Conservation (phyloP, 30 jellyfish, hydroid and myxozoan genomes). For the Turritopsis dohrnii region DNA sequence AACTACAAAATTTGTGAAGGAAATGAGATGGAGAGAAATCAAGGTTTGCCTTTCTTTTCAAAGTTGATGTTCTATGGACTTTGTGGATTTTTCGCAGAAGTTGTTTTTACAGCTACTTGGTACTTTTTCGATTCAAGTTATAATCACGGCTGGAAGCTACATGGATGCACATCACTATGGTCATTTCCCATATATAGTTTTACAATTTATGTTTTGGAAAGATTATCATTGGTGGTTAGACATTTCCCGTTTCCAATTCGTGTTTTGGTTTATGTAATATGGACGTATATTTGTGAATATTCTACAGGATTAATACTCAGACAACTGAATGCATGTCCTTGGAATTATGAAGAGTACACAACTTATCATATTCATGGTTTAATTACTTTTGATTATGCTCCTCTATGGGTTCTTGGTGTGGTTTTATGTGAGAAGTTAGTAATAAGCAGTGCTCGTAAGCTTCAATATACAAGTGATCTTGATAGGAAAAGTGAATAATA, state of each 20-base stretch:
- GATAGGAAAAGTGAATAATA: background rate
- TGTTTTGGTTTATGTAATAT: constrained; percentile 52
- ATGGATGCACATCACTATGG: constrained; percentile 93
- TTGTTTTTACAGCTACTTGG: constrained; percentile 86
- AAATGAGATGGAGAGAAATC: constrained; percentile 17
- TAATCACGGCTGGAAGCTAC: constrained; percentile 68
- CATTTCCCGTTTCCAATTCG: constrained; percentile 46
- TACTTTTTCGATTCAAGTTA: constrained; percentile 50
- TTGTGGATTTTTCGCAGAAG: constrained; percentile 82
- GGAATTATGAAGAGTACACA: constrained; percentile 88
- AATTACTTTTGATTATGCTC: constrained; percentile 88
- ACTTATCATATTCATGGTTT: constrained; percentile 66
- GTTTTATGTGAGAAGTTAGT: constrained; percentile 72
- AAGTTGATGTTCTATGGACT: constrained; percentile 74
- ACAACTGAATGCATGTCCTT: constrained; percentile 87
- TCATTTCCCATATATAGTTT: constrained; percentile 87
- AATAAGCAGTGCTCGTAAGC: constrained; percentile 56
- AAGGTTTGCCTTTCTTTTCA: constrained; percentile 78
- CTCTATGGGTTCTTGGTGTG: constrained; percentile 79
- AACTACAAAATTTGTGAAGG: background rate
- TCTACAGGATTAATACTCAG: constrained; percentile 73
- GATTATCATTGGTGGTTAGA: constrained; percentile 35
- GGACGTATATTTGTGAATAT: constrained; percentile 91
- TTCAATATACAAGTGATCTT: constrained; percentile 12
- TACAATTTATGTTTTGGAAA: constrained; percentile 63